Percentiles rank a stretch among this genome's conserved stretches.
phyloP scores from a whole-genome alignment of 1,140 invertebrate species.

The Calephelis nemesis region DNA sequence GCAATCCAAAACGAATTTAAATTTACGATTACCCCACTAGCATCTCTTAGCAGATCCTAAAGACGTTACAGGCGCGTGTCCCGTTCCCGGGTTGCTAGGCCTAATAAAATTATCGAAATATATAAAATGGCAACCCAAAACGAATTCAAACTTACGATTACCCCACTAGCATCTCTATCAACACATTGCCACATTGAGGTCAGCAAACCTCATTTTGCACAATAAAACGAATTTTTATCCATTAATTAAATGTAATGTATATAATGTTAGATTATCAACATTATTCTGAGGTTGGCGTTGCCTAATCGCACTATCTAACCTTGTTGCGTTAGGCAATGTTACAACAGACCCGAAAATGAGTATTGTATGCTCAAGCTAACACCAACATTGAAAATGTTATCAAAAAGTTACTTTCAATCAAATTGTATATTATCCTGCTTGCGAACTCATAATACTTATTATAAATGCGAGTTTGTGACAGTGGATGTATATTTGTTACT shows the following conservation, averaged over 20 bases:
- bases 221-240: constrained; percentile 36
- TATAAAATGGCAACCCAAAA: background rate
- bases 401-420: constrained; percentile 1
- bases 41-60: too few relatives aligned
- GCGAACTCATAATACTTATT: too few relatives aligned
- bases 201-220: constrained; percentile 23
- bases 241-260: constrained; percentile 41
- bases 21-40: too few relatives aligned
- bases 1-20: too few relatives aligned
- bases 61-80: too few relatives aligned
- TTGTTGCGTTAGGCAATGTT: constrained; percentile 52
- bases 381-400: background rate
- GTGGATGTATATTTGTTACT: too few relatives aligned
- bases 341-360: constrained; percentile 38
- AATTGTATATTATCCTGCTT: background rate
- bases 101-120: background rate
- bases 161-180: constrained; percentile 8
- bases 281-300: constrained; percentile 46
- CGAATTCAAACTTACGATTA: constrained; percentile 1
- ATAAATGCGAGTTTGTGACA: too few relatives aligned
- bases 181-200: constrained; percentile 27
- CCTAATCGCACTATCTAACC: constrained; percentile 51
- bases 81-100: too few relatives aligned
- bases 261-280: constrained; percentile 51
- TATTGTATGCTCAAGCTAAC: constrained; percentile 24